These are phyloP conservation scores for Sparus aurata DNA, from an alignment of 2,797 vertebrate genomes.

Conservation along the genomic window DNA sequence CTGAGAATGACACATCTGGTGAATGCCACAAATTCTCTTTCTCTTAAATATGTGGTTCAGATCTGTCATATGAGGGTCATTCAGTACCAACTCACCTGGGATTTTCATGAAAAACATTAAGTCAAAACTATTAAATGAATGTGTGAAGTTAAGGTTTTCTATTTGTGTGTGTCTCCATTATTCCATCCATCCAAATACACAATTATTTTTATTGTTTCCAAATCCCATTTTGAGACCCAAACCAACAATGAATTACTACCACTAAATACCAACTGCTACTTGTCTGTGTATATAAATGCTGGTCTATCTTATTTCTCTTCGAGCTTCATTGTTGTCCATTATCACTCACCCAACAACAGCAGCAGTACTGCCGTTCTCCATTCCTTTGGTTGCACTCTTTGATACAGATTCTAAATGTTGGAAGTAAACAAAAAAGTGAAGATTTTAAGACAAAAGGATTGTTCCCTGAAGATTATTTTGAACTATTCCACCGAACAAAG, in stretches of 20 bases:
- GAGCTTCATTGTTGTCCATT: not conserved
- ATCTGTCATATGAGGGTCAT: no score
- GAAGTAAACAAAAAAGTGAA: constrained; percentile 9
- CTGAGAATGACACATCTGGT: no score
- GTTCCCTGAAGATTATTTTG: not conserved
- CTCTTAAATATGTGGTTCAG: no score
- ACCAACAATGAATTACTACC: not conserved
- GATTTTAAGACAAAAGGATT: not conserved
- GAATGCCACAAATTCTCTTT: no score
- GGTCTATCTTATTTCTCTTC: not conserved
- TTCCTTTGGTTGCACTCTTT: constrained; percentile 78
- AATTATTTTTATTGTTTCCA: not conserved
- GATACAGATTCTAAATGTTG: constrained; percentile 66
- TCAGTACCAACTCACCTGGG: no score
- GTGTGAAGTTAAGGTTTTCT: no score
- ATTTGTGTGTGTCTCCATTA: no score
- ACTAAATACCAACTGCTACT: no score
- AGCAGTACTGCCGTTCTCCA: constrained; percentile 87
- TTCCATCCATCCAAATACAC: not conserved
- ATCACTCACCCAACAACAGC: constrained; percentile 70
- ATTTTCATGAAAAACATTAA: no score
- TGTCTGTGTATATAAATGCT: not conserved
- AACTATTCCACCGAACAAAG: not conserved
- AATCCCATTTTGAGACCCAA: not conserved
- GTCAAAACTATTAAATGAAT: no score